Conservation (phyloP, 2,113 vertebrate species). For the Dromas ardeola region DNA sequence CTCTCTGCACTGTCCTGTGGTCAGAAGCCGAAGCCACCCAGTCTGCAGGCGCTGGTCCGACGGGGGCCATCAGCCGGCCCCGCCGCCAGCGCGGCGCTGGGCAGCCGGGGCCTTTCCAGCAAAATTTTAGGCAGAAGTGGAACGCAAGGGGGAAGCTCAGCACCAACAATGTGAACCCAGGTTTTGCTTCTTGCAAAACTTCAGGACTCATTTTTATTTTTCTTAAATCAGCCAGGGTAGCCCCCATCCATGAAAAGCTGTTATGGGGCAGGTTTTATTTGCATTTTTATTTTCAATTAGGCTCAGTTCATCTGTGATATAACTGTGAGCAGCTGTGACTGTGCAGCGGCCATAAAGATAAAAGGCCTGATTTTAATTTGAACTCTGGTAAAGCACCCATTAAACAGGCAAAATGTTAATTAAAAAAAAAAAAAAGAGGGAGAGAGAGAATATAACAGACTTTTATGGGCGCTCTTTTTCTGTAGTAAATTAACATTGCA, state of each 20-base stretch:
- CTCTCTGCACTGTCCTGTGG: background rate
- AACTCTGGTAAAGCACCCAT: conserved; percentile 80
- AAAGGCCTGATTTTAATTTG: conserved; percentile 83
- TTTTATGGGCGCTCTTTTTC: conserved; percentile 74
- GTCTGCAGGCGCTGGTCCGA: background rate
- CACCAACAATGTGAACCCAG: background rate
- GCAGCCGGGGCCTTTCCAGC: background rate
- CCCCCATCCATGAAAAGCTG: conserved; percentile 54
- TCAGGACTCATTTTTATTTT: conserved; percentile 44
- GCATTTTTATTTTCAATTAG: conserved; percentile 84
- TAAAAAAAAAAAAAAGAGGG: conserved; percentile 65
- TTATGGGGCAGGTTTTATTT: conserved; percentile 77
- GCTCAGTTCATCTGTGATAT: conserved; percentile 78
- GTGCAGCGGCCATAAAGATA: conserved; percentile 77
- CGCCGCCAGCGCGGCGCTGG: background rate
- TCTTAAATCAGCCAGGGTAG: conserved; percentile 15
- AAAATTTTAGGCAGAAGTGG: background rate
- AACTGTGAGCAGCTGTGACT: conserved; percentile 79
- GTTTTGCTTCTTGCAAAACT: background rate
- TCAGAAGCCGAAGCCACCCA: background rate
- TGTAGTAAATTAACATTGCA: conserved; percentile 81
- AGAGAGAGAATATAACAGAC: conserved; percentile 69
- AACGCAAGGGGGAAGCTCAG: conserved; percentile 19
- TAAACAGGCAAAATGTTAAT: conserved; percentile 83
- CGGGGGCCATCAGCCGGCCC: background rate